Conservation (phyloP, 2,888 invertebrate species). For the Cantharis nigra region DNA sequence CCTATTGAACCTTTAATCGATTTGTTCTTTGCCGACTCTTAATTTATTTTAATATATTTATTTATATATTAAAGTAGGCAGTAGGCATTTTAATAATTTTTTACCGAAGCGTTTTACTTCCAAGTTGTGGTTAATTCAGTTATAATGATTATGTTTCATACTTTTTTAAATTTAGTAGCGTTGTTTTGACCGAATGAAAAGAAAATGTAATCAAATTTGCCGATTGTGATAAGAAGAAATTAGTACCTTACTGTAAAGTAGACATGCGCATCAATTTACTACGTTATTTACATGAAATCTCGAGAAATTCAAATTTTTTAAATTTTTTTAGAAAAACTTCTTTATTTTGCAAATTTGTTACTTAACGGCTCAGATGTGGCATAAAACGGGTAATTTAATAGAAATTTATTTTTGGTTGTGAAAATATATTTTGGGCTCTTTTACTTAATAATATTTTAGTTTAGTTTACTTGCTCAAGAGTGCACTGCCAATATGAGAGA, state of each 20-base stretch:
- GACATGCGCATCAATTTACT: conserved; percentile 3
- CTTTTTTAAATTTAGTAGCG: not conserved
- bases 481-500: conserved; percentile 12
- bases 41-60: not conserved
- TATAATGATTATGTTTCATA: not conserved
- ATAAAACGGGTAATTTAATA: not conserved
- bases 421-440: not conserved
- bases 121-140: not conserved
- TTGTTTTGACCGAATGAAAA: not conserved
- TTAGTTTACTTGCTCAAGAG: not conserved
- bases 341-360: not conserved
- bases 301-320: not conserved
- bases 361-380: not conserved
- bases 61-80: not conserved
- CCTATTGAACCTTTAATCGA: not conserved
- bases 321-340: not conserved
- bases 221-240: conserved; percentile 6
- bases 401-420: not conserved
- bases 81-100: not conserved
- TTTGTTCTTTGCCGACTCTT: not conserved
- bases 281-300: not conserved
- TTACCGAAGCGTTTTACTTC: not conserved
- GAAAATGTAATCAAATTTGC: not conserved
- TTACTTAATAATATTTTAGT: not conserved
- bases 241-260: not conserved